Conservation (phyloP, 2,797 vertebrate species). For the Epinephelus awoara region DNA sequence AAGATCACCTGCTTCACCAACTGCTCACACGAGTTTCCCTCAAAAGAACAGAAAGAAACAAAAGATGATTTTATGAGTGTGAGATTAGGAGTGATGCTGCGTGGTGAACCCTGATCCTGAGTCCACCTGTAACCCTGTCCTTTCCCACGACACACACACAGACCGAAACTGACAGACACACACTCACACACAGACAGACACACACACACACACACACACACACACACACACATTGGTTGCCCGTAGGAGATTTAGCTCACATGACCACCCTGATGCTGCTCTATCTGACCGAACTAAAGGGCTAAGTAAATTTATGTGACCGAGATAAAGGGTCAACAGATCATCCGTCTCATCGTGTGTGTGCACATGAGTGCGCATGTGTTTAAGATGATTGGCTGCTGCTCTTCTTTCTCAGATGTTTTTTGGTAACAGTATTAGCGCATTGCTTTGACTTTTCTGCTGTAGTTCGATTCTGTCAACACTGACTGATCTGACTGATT, state of each 20-base stretch:
- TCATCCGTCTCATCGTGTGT: not conserved
- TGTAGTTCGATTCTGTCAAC: not conserved
- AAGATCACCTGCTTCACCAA: not conserved
- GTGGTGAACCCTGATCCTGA: constrained; percentile 13
- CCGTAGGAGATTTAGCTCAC: constrained; percentile 52
- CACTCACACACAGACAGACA: constrained; percentile 18
- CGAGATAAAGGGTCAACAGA: constrained; percentile 39
- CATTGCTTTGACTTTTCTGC: not conserved
- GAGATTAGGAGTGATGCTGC: constrained; percentile 4
- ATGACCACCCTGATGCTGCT: constrained; percentile 53
- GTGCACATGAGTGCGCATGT: not conserved
- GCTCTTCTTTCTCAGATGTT: not conserved
- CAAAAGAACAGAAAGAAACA: not conserved
- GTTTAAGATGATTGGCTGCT: not conserved
- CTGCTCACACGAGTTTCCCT: constrained; percentile 5
- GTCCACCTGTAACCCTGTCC: not conserved
- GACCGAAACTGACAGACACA: constrained; percentile 16
- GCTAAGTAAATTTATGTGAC: constrained; percentile 47
- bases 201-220: constrained; percentile 21
- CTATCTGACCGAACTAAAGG: constrained; percentile 54
- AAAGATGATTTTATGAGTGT: not conserved
- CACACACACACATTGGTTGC: constrained; percentile 11
- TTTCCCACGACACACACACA: constrained; percentile 22
- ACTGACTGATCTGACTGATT: not conserved
- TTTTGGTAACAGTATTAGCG: not conserved